Percentiles rank a stretch among this genome's conserved stretches.
Conservation (phyloP, 2,113 vertebrate genomes). For the Hassar affinis region DNA sequence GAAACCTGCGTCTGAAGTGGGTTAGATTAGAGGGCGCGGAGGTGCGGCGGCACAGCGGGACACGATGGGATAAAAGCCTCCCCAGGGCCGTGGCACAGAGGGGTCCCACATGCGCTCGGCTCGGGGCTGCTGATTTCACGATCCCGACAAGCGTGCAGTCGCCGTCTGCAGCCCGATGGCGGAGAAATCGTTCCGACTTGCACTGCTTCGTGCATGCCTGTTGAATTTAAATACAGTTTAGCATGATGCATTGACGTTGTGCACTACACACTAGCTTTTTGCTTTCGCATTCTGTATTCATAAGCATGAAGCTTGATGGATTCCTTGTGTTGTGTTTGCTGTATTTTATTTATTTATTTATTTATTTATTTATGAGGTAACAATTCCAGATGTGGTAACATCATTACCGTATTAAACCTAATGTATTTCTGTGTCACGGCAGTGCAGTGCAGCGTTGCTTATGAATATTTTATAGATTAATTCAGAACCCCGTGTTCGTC, state of each 20-base stretch:
- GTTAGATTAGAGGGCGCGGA: slow-evolving; percentile 75
- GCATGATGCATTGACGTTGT: neutral
- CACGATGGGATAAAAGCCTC: slow-evolving; percentile 55
- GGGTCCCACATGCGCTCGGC: slow-evolving; percentile 16
- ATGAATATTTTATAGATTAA: neutral
- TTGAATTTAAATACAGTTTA: slow-evolving; percentile 12
- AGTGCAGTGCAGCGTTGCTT: neutral
- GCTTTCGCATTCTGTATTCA: neutral
- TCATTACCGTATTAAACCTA: neutral
- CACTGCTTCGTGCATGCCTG: slow-evolving; percentile 4
- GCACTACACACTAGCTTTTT: neutral
- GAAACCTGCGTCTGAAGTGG: slow-evolving; percentile 76
- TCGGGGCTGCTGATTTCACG: slow-evolving; percentile 9
- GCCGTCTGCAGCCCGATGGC: slow-evolving; percentile 22
- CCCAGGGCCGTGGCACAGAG: slow-evolving; percentile 20
- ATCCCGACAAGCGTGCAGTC: slow-evolving; percentile 10
- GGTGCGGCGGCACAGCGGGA: slow-evolving; percentile 56
- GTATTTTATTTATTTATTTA: neutral
- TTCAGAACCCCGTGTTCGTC: slow-evolving; percentile 17
- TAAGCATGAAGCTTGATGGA: neutral
- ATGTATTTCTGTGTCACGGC: neutral
- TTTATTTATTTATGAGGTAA: neutral
- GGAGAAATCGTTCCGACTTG: neutral
- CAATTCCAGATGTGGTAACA: neutral
- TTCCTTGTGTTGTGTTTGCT: neutral